Conservation (phyloP, 2,113 vertebrate species). For the Lasiurus borealis region DNA sequence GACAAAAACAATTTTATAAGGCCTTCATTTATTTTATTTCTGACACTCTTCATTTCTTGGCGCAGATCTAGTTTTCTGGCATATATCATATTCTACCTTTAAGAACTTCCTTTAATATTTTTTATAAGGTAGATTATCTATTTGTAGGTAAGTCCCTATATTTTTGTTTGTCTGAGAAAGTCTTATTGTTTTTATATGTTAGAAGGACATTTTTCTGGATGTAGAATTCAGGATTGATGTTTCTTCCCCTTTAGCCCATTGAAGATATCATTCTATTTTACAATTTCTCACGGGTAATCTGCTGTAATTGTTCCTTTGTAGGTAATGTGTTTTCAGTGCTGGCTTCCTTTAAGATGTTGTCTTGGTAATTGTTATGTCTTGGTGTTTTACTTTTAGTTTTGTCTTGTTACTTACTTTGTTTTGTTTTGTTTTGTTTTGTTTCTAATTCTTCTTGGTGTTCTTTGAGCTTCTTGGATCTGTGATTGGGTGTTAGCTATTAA, state of each 20-base stretch:
- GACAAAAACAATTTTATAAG: not conserved
- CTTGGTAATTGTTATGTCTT: not conserved
- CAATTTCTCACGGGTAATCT: not conserved
- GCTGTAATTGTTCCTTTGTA: not conserved
- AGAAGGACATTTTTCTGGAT: not conserved
- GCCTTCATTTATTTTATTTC: conserved; percentile 2
- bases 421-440: not conserved
- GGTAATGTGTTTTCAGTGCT: not conserved
- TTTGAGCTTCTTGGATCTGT: not conserved
- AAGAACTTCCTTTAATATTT: not conserved
- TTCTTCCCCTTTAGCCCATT: not conserved
- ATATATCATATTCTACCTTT: not conserved
- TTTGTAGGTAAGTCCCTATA: not conserved
- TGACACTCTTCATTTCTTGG: not conserved
- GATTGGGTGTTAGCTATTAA: not conserved
- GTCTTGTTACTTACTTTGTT: not conserved
- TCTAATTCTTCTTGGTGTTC: not conserved
- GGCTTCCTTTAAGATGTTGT: not conserved
- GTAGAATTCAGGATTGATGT: not conserved
- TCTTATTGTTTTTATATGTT: not conserved
- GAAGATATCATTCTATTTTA: not conserved
- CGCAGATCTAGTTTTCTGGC: not conserved
- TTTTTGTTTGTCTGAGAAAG: not conserved
- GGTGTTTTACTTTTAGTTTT: not conserved
- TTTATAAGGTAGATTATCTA: not conserved